A percentile compares a stretch with the other conserved stretches of the same genome.
Evolutionary conservation across 2,888 invertebrate genomes (phyloP).

Genomic region (Mactromeris polynyma): DNA sequence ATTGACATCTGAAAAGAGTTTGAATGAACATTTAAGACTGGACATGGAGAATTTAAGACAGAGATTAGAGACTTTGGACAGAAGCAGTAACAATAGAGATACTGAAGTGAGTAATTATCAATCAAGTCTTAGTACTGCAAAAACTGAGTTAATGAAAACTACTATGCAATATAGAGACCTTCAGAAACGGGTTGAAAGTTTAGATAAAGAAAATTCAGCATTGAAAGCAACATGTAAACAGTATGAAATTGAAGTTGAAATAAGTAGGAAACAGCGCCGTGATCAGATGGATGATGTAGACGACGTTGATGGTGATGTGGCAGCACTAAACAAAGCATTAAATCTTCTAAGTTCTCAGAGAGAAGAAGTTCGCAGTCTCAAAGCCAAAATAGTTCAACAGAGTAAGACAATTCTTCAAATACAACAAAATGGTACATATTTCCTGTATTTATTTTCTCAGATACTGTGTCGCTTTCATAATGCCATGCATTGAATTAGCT

Average conservation of each 20-base stretch:
- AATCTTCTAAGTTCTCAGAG: conserved; percentile 45
- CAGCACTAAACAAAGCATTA: conserved; percentile 48
- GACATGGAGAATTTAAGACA: conserved; percentile 5
- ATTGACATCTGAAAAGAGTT: conserved; percentile 17
- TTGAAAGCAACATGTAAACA: conserved; percentile 63
- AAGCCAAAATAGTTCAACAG: conserved; percentile 52
- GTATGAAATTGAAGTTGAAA: conserved; percentile 60
- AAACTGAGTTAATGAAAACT: conserved; percentile 51
- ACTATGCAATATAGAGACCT: conserved; percentile 35
- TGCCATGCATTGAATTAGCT: too few species aligned
- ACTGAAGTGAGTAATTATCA: conserved; percentile 49
- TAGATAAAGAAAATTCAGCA: conserved; percentile 41
- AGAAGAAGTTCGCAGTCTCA: conserved; percentile 42
- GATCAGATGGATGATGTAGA: conserved; percentile 39
- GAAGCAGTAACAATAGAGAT: background rate
- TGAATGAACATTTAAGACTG: conserved; percentile 29
- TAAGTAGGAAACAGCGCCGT: conserved; percentile 20
- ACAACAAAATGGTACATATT: conserved; percentile 9
- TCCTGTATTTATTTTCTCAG: too few species aligned
- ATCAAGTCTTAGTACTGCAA: conserved; percentile 18
- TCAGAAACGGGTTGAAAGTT: conserved; percentile 30
- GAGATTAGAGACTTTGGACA: background rate
- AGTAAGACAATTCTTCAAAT: conserved; percentile 44
- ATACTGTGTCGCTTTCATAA: too few species aligned
- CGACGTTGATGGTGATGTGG: conserved; percentile 60